A percentile compares a stretch with the other conserved stretches of the same genome.
Conservation (phyloP, 2,888 invertebrate genomes). For the Muscina levida region DNA sequence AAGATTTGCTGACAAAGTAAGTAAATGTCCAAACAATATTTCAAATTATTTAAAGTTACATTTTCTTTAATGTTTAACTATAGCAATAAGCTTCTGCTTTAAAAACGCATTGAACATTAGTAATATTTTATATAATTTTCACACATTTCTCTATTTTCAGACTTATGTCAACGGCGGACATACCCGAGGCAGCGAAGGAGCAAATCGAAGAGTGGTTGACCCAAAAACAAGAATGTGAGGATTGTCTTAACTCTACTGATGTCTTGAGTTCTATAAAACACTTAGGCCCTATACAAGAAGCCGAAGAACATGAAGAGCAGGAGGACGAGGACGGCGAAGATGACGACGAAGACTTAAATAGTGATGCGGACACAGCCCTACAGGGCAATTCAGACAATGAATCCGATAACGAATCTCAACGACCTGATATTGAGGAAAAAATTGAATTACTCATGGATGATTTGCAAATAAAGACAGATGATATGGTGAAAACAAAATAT, state of each 20-base stretch:
- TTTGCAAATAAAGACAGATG: slow-evolving; percentile 86
- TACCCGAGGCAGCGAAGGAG: slow-evolving; percentile 87
- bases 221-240: slow-evolving; percentile 92
- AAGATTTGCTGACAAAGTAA: slow-evolving; percentile 86
- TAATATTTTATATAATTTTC: too few relatives aligned
- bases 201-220: slow-evolving; percentile 91
- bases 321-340: slow-evolving; percentile 81
- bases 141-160: too few relatives aligned
- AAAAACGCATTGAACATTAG: too few relatives aligned
- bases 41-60: too few relatives aligned
- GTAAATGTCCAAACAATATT: slow-evolving; percentile 43
- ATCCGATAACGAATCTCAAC: slow-evolving; percentile 81
- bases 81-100: too few relatives aligned
- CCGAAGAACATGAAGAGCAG: slow-evolving; percentile 81
- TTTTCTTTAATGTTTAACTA: too few relatives aligned
- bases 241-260: slow-evolving; percentile 82
- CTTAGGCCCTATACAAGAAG: slow-evolving; percentile 74
- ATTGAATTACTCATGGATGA: slow-evolving; percentile 87
- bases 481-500: slow-evolving; percentile 83
- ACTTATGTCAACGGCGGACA: slow-evolving; percentile 85
- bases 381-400: slow-evolving; percentile 80
- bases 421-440: slow-evolving; percentile 86
- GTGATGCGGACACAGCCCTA: slow-evolving; percentile 82
- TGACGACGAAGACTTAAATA: slow-evolving; percentile 83
- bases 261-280: slow-evolving; percentile 69